Evolutionary conservation across 1,140 invertebrate species (phyloP), one percentile per base, ranked within the genome.

Genomic region (Drosophila ohnishii): DNA sequence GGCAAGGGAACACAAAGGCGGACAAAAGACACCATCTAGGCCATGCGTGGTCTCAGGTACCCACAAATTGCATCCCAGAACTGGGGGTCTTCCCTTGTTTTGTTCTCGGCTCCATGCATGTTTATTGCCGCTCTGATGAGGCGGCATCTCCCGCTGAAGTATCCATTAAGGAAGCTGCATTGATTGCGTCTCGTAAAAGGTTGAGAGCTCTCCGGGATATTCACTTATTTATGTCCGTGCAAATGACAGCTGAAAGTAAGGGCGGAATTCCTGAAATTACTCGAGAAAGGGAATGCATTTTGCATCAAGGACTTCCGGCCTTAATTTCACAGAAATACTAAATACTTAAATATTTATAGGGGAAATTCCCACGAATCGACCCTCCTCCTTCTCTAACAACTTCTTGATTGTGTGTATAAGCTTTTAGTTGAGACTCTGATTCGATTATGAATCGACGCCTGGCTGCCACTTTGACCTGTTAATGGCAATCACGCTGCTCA

Each of bases 371-470:
- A 22, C 11, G 13, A 53, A 8, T 13, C 5, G 39, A 16, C 32
- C n/a, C 16, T n/a, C 19, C 5, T 8, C 19, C 4, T 47, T 16
- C 42, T 1, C 13, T 10, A 6, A 19, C 9, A 28, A 47, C 13
- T n/a, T 28, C 14, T 5, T 28, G 45, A n/a, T 47, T 48, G 35
- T 37, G 45, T 53, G 48, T 73, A 72, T 67, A 60, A 37, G 84
- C 83, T 87, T 80, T 87, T 86, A 86, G 83, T 87, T 87, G 72
- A 44, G 58, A 51, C 28, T 32, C 75, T 83, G 55, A 87, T 88
- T 87, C 75, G 67, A 88, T 83, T 87, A 77, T 51, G 35, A 77
- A 40, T 50, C 53, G 57, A 57, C 56, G 57, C 73, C 73, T 45
- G 28, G 62, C 34, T n/a, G 8, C 37, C 32, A 16, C 71, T 58